phyloP scores from a whole-genome alignment of 2,797 vertebrate genomes.

The Euthynnus affinis region DNA sequence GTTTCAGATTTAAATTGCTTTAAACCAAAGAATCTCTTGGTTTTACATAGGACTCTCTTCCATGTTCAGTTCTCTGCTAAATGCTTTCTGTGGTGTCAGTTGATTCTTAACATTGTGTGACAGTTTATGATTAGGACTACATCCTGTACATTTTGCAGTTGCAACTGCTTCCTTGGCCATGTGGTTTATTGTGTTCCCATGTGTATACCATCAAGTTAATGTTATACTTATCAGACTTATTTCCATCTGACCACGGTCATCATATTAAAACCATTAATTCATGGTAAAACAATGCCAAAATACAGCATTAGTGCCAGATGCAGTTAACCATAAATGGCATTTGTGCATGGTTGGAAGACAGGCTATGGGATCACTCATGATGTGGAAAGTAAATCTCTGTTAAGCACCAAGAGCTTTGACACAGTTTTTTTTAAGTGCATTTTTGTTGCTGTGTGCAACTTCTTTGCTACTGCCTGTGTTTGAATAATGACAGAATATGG shows the following conservation, averaged over 20 bases:
- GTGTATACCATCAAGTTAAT: conserved; percentile 18
- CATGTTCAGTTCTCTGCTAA: background rate
- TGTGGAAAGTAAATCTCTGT: conserved; percentile 10
- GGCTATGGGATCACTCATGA: conserved; percentile 19
- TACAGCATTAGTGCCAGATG: background rate
- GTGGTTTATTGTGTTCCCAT: conserved; percentile 6
- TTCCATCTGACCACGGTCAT: conserved; percentile 5
- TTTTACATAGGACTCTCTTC: background rate
- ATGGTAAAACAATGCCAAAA: conserved; percentile 2
- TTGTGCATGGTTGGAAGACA: background rate
- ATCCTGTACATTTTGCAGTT: background rate
- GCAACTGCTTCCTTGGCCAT: background rate
- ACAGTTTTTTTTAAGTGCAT: conserved; percentile 26
- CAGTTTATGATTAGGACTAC: conserved; percentile 11
- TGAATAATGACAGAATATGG: conserved; percentile 54
- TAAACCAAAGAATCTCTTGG: background rate
- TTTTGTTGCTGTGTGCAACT: conserved; percentile 37
- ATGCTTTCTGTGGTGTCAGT: background rate
- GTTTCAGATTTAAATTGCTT: conserved; percentile 4
- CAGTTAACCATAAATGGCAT: conserved; percentile 11
- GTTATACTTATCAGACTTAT: background rate
- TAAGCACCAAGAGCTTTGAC: conserved; percentile 37
- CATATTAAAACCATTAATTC: background rate
- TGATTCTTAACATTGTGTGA: background rate
- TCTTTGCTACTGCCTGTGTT: conserved; percentile 34